phyloP scores from a whole-genome alignment of 2,113 vertebrate genomes.

The Seriola rivoliana region DNA sequence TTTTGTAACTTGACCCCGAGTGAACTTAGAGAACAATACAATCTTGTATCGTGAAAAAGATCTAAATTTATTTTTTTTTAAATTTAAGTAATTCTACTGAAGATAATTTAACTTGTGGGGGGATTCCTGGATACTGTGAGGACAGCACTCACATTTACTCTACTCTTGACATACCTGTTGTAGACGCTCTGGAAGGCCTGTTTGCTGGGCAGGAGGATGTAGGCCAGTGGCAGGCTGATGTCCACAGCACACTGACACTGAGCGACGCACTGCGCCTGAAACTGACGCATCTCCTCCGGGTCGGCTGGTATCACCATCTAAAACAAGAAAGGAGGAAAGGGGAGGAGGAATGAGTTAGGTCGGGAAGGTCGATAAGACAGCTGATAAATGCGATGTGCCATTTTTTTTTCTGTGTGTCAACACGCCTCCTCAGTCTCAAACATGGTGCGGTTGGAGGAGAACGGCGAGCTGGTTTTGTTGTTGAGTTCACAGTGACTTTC shows the following conservation, averaged over 20 bases:
- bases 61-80: neutral
- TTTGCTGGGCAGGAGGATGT: conserved; percentile 92
- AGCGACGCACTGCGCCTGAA: conserved; percentile 89
- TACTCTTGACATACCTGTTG: conserved; percentile 85
- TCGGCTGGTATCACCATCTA: conserved; percentile 96
- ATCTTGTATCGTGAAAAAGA: neutral
- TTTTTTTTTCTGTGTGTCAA: neutral
- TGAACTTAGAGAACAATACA: neutral
- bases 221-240: conserved; percentile 86
- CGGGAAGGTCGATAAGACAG: neutral
- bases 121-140: neutral
- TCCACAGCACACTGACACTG: conserved; percentile 90
- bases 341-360: neutral
- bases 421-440: conserved; percentile 93
- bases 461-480: conserved; percentile 89
- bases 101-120: neutral
- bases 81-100: neutral
- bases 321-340: neutral
- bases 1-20: neutral
- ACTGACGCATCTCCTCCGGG: conserved; percentile 90
- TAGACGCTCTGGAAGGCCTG: conserved; percentile 92
- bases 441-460: conserved; percentile 95
- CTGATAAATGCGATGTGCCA: neutral
- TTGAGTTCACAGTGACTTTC: conserved; percentile 91
- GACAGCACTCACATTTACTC: neutral